phyloP scores from a whole-genome alignment of 92 coral and sea anemone genomes.

The Porites divaricata region DNA sequence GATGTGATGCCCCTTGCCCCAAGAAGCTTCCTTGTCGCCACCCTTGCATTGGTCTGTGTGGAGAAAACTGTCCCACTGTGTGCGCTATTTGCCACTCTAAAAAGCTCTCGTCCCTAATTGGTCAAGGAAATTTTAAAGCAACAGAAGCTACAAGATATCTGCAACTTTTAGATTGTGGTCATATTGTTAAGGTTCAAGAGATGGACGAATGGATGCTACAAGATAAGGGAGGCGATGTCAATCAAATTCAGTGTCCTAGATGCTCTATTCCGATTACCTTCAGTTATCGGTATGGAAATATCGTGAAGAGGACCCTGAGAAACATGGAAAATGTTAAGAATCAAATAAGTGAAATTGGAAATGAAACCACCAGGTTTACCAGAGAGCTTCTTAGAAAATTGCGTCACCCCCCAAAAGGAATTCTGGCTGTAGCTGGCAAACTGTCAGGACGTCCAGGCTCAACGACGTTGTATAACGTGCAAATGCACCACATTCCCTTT shows the following conservation, averaged over 20 bases:
- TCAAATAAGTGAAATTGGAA: not conserved
- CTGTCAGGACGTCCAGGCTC: not conserved
- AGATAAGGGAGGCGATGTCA: conserved; percentile 12
- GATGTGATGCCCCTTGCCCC: conserved; percentile 65
- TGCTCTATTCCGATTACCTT: conserved; percentile 56
- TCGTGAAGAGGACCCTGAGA: conserved; percentile 51
- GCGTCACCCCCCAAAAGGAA: not conserved
- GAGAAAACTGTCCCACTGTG: conserved; percentile 75
- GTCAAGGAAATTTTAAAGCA: not conserved
- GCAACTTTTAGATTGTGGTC: conserved; percentile 73
- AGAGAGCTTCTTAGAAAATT: not conserved
- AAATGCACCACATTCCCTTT: not conserved
- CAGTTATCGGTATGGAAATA: conserved; percentile 66
- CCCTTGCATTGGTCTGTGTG: conserved; percentile 82
- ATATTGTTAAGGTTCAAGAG: conserved; percentile 53
- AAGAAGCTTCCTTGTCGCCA: conserved; percentile 60
- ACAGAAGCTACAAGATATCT: conserved; percentile 41
- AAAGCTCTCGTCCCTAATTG: conserved; percentile 30
- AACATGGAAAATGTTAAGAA: conserved; percentile 34
- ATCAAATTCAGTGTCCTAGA: conserved; percentile 48
- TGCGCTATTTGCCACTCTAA: conserved; percentile 61
- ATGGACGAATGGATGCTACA: conserved; percentile 75
- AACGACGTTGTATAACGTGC: not conserved
- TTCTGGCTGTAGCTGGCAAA: not conserved
- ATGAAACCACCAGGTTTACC: not conserved